Evolutionary conservation across 2,797 vertebrate species (phyloP).

Genomic region (Silurus aristotelis): DNA sequence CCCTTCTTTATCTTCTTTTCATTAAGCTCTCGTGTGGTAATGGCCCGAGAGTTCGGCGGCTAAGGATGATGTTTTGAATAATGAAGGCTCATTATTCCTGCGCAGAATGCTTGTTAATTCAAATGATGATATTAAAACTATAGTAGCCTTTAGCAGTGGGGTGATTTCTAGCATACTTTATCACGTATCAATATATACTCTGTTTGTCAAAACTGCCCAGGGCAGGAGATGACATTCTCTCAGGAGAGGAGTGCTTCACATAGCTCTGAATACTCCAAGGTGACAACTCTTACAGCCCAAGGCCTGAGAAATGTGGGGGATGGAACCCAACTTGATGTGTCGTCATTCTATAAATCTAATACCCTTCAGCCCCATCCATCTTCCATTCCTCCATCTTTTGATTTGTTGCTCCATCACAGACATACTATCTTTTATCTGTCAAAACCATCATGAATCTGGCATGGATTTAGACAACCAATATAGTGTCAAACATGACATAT

Average conservation of each 20-base stretch:
- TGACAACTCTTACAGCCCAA: conserved; percentile 97
- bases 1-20: conserved; percentile 99
- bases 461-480: conserved; percentile 18
- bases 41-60: conserved; percentile 97
- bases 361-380: conserved; percentile 19
- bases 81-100: conserved; percentile 99
- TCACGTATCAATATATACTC: conserved; percentile 99
- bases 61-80: conserved; percentile 99
- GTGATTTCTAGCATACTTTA: conserved; percentile 99
- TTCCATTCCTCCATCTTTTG: conserved; percentile 62
- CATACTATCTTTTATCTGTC: conserved; percentile 63
- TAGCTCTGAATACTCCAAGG: conserved; percentile 93
- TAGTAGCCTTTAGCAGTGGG: conserved; percentile 99
- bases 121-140: conserved; percentile 99
- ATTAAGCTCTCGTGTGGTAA: conserved; percentile 99
- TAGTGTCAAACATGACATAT: conserved; percentile 50
- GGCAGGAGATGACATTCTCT: conserved; percentile 99
- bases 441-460: conserved; percentile 61
- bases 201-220: conserved; percentile 99
- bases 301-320: conserved; percentile 91
- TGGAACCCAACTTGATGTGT: conserved; percentile 86
- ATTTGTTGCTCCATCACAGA: conserved; percentile 67
- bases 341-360: conserved; percentile 69
- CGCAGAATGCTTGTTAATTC: conserved; percentile 99
- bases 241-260: conserved; percentile 92